These are phyloP conservation scores for Pinna nobilis DNA, from an alignment of 1,140 invertebrate genomes.

Conservation along the genomic window DNA sequence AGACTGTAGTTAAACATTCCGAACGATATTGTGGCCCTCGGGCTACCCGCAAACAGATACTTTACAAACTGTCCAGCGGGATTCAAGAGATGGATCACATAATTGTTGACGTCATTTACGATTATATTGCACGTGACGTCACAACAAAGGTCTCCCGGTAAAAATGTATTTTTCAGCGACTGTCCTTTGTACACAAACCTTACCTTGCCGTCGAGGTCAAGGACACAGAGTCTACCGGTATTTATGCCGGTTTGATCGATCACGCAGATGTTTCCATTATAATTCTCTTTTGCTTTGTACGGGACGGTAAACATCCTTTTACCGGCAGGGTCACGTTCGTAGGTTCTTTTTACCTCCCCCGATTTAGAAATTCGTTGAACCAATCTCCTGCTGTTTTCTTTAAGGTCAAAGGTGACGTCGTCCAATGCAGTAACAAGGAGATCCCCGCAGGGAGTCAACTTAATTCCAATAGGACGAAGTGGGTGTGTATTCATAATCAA, in stretches of 20 bases:
- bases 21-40: not conserved
- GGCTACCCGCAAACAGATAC: not conserved
- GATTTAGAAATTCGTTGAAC: not conserved
- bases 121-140: not conserved
- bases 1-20: not conserved
- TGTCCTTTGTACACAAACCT: not conserved
- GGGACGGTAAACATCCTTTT: not conserved
- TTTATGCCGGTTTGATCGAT: not conserved
- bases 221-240: not conserved
- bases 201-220: not conserved
- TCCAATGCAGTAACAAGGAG: constrained; percentile 6
- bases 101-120: not conserved
- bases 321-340: not conserved
- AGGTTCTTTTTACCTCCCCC: not conserved
- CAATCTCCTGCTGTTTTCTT: not conserved
- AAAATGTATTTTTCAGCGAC: not conserved
- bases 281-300: not conserved
- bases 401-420: not conserved
- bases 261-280: not conserved
- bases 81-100: not conserved
- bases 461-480: not conserved
- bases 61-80: not conserved
- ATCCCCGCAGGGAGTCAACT: not conserved
- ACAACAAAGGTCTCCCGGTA: not conserved
- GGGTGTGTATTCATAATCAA: not conserved